Evolutionary conservation across 2,888 invertebrate species (phyloP).

Genomic region (Patella pellucida): DNA sequence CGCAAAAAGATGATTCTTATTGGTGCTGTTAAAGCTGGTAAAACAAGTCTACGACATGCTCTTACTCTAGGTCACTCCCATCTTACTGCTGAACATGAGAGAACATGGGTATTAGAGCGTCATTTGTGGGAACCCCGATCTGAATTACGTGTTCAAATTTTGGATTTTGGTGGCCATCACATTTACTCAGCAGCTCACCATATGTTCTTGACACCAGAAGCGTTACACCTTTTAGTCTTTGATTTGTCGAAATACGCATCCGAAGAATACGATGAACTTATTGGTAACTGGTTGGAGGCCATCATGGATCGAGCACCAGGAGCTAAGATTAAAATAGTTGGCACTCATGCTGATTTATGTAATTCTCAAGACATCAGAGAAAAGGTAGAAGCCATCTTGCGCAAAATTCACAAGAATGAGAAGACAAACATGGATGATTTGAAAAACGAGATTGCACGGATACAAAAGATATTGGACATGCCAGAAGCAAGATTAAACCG

Average conservation of each 20-base stretch:
- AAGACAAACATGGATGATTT: constrained; percentile 46
- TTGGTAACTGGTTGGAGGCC: constrained; percentile 63
- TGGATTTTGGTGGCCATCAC: constrained; percentile 66
- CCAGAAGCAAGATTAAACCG: constrained; percentile 44
- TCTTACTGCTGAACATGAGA: constrained; percentile 57
- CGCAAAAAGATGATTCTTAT: constrained; percentile 62
- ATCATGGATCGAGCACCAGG: constrained; percentile 61
- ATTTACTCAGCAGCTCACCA: constrained; percentile 67
- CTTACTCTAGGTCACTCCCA: constrained; percentile 54
- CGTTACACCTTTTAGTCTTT: constrained; percentile 61
- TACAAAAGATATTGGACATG: constrained; percentile 34
- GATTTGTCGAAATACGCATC: constrained; percentile 50
- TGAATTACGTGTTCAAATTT: constrained; percentile 54
- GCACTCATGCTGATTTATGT: constrained; percentile 61
- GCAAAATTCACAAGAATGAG: constrained; percentile 53
- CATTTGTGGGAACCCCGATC: constrained; percentile 65
- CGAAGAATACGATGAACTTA: constrained; percentile 46
- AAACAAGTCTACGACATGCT: constrained; percentile 61
- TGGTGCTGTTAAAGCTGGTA: constrained; percentile 61
- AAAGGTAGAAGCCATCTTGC: constrained; percentile 46
- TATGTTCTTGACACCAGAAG: constrained; percentile 63
- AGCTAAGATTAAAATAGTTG: constrained; percentile 55
- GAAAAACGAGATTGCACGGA: constrained; percentile 32
- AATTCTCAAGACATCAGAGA: constrained; percentile 44
- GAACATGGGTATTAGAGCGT: constrained; percentile 65